Evolutionary conservation across 2,113 vertebrate genomes (phyloP).

Genomic region (Periophthalmus modestus): DNA sequence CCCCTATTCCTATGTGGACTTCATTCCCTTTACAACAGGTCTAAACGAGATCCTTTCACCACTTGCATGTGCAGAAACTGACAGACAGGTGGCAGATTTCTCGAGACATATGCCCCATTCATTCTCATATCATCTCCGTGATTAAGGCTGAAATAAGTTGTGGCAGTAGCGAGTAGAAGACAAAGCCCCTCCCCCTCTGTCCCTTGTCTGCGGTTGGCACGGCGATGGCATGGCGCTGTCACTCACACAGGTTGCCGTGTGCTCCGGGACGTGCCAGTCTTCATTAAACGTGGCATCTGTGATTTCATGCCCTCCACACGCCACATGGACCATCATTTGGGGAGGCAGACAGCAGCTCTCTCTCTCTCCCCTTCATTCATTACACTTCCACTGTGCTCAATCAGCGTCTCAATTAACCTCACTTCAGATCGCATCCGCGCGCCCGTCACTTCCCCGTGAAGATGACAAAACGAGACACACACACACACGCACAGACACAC

Average conservation of each 20-base stretch:
- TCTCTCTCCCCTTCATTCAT: slow-evolving; percentile 72
- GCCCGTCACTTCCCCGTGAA: slow-evolving; percentile 60
- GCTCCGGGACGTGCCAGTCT: slow-evolving; percentile 86
- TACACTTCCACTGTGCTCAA: slow-evolving; percentile 78
- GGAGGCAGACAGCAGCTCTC: slow-evolving; percentile 79
- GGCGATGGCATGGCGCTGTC: slow-evolving; percentile 78
- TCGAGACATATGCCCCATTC: slow-evolving; percentile 36
- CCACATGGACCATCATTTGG: slow-evolving; percentile 85
- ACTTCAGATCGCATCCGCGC: slow-evolving; percentile 76
- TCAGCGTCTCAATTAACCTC: slow-evolving; percentile 80
- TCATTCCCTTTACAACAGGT: background rate
- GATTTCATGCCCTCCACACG: slow-evolving; percentile 97
- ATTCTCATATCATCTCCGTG: slow-evolving; percentile 57
- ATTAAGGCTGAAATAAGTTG: slow-evolving; percentile 79
- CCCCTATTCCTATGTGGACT: background rate
- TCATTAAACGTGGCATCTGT: slow-evolving; percentile 98
- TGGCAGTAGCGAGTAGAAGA: slow-evolving; percentile 62
- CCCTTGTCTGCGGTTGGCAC: slow-evolving; percentile 66
- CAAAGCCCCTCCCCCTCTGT: slow-evolving; percentile 51
- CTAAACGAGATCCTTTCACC: background rate
- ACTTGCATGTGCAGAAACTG: background rate
- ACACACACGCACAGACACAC: slow-evolving; percentile 13
- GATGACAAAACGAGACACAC: slow-evolving; percentile 54
- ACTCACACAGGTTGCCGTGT: slow-evolving; percentile 81
- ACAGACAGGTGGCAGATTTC: slow-evolving; percentile 43